Evolutionary conservation across 2,113 vertebrate species (phyloP).

Genomic region (Melanostigma gelatinosum): DNA sequence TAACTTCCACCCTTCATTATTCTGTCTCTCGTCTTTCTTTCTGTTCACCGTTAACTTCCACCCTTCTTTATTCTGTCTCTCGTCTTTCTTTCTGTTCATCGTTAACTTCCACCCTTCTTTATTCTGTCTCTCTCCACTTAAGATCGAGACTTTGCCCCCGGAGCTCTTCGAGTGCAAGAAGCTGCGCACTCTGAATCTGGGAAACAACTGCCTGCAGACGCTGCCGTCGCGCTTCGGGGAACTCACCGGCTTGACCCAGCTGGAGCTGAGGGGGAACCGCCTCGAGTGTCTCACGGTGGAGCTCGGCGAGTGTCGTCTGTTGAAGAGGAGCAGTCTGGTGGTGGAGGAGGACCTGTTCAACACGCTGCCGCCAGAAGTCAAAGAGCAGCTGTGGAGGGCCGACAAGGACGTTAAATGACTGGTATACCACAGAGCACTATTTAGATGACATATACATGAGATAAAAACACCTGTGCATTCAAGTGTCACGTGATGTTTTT

Average conservation of each 20-base stretch:
- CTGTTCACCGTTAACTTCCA: no score
- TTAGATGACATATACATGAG: not conserved
- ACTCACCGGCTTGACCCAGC: constrained; percentile 90
- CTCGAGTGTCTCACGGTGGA: constrained; percentile 96
- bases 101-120: not conserved
- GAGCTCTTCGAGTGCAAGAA: constrained; percentile 98
- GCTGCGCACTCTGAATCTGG: constrained; percentile 93
- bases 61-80: no score
- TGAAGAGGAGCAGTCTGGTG: constrained; percentile 92
- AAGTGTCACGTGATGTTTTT: not conserved
- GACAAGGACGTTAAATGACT: constrained; percentile 84
- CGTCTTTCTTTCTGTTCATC: not conserved
- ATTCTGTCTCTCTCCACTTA: constrained; percentile 26
- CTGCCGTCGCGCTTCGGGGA: constrained; percentile 94
- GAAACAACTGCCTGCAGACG: constrained; percentile 92
- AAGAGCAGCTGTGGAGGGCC: constrained; percentile 92
- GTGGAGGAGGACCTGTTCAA: constrained; percentile 97
- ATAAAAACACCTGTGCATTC: constrained; percentile 24
- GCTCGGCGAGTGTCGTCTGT: constrained; percentile 92
- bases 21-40: no score
- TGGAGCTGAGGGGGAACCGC: constrained; percentile 95
- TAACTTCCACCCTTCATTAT: no score
- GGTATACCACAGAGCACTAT: not conserved
- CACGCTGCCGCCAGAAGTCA: constrained; percentile 93
- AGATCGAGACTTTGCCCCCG: constrained; percentile 94